Conservation (phyloP, 1,140 invertebrate species). For the Dendroctonus ponderosae region DNA sequence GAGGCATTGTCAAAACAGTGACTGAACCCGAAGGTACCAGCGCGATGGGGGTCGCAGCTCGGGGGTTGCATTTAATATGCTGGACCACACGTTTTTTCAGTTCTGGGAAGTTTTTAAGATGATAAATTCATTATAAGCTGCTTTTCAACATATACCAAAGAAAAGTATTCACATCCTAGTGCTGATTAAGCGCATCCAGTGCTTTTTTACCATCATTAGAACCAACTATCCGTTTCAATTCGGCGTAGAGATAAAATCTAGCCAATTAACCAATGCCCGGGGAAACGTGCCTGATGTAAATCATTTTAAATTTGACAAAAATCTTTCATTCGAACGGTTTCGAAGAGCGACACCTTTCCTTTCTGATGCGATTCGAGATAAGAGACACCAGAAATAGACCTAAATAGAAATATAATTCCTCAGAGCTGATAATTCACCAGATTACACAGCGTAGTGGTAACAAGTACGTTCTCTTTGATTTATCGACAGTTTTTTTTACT, state of each 20-base stretch:
- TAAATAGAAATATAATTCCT: conserved; percentile 24
- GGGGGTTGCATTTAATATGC: conserved; percentile 20
- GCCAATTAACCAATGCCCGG: conserved; percentile 28
- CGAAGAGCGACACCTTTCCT: conserved; percentile 29
- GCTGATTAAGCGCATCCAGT: neutral
- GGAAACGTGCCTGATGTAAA: conserved; percentile 31
- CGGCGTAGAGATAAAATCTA: conserved; percentile 26
- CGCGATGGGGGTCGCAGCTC: conserved; percentile 21
- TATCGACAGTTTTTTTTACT: neutral
- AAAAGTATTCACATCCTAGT: too few relatives aligned
- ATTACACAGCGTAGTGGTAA: conserved; percentile 10
- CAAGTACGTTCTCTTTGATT: conserved; percentile 22
- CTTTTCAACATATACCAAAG: neutral
- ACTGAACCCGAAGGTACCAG: conserved; percentile 30
- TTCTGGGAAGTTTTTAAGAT: conserved; percentile 12
- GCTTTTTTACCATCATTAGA: conserved; percentile 19
- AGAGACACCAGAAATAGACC: conserved; percentile 23
- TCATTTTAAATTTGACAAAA: conserved; percentile 34
- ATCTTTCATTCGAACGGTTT: conserved; percentile 29
- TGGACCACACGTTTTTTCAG: conserved; percentile 37
- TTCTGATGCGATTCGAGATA: conserved; percentile 25
- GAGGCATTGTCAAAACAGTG: conserved; percentile 45
- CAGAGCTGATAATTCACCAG: conserved; percentile 18
- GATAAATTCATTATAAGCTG: conserved; percentile 11
- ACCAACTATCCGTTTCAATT: conserved; percentile 21